Percentiles rank a stretch among this genome's conserved stretches.
These are phyloP conservation scores for Vidua macroura DNA, from an alignment of 2,113 vertebrate genomes.

Conservation along the genomic window DNA sequence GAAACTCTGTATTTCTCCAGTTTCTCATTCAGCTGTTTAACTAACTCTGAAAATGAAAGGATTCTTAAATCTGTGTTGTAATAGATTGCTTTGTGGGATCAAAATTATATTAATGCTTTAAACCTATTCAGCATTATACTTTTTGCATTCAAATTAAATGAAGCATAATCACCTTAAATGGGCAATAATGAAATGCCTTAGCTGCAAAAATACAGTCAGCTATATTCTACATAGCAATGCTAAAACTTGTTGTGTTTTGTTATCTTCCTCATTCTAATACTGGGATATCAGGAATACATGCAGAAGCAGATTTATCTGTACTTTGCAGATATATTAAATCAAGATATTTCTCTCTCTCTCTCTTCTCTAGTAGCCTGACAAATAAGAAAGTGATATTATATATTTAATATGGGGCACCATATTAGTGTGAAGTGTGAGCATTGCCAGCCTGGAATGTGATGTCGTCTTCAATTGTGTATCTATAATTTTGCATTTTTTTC, in stretches of 20 bases:
- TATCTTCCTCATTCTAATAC: neutral
- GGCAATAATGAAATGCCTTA: neutral
- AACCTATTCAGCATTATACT: neutral
- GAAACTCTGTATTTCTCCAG: neutral
- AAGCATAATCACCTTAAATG: neutral
- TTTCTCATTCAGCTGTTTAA: neutral
- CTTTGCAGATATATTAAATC: constrained; percentile 18
- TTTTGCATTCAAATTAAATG: neutral
- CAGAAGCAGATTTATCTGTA: constrained; percentile 14
- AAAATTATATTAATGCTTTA: neutral
- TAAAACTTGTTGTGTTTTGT: neutral
- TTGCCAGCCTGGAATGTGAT: neutral
- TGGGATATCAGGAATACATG: neutral
- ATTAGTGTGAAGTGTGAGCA: neutral
- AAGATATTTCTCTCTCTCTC: neutral
- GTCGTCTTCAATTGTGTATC: neutral
- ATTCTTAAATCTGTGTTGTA: neutral
- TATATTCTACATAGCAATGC: neutral
- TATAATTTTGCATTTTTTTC: neutral
- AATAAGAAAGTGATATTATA: neutral
- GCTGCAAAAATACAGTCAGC: neutral
- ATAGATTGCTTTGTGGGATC: neutral
- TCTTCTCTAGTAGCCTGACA: neutral
- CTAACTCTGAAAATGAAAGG: neutral
- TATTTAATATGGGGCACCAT: neutral